These are phyloP conservation scores for Strigops habroptila DNA, from an alignment of 2,113 vertebrate species.

Conservation along the genomic window DNA sequence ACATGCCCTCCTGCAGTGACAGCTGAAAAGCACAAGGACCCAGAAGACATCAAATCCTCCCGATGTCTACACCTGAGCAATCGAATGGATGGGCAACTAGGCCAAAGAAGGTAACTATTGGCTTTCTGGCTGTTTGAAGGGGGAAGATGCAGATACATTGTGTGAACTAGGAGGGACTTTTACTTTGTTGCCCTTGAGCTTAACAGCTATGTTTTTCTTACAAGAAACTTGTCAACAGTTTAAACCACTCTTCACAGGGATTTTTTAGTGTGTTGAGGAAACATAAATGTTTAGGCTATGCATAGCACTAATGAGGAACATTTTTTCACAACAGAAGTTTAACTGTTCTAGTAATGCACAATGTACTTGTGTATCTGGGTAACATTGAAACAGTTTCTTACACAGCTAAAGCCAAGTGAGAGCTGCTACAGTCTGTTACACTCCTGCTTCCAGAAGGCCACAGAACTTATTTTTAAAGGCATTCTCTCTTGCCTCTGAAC, in stretches of 20 bases:
- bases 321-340: background rate
- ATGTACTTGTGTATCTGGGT: background rate
- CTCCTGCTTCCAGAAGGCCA: background rate
- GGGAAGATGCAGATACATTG: background rate
- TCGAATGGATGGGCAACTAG: background rate
- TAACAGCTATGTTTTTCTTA: background rate
- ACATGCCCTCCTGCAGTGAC: background rate
- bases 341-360: background rate
- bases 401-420: background rate
- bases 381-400: background rate
- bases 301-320: background rate
- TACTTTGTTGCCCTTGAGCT: background rate
- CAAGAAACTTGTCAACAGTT: background rate
- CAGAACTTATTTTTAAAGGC: background rate
- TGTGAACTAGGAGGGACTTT: background rate
- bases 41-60: background rate
- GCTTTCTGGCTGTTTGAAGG: background rate
- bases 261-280: background rate
- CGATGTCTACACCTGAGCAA: background rate
- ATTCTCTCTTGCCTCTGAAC: background rate
- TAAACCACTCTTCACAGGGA: background rate
- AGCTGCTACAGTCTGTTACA: background rate
- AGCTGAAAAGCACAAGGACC: background rate
- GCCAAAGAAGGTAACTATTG: background rate
- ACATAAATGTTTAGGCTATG: background rate